These are phyloP conservation scores for Crotalus adamanteus DNA, from an alignment of 2,797 vertebrate genomes.

Conservation along the genomic window DNA sequence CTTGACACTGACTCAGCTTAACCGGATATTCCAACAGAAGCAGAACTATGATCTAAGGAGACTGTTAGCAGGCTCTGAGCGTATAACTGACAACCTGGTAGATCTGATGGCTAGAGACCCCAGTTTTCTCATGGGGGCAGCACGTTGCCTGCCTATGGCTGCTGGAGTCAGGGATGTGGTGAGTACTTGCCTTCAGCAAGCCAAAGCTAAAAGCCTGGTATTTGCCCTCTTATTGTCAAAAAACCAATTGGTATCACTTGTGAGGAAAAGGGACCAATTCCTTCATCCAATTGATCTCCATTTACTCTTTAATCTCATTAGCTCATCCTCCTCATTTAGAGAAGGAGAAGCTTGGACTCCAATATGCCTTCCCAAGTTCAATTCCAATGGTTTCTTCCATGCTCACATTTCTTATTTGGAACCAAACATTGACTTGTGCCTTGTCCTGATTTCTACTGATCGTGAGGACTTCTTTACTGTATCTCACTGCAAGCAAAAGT, in stretches of 20 bases:
- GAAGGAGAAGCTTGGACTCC: constrained; percentile 98
- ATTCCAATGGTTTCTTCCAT: constrained; percentile 92
- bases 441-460: constrained; percentile 92
- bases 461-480: constrained; percentile 96
- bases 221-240: constrained; percentile 92
- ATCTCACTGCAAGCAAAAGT: constrained; percentile 91
- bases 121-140: constrained; percentile 89
- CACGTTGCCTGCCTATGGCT: constrained; percentile 87
- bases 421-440: constrained; percentile 85
- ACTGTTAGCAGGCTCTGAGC: constrained; percentile 90
- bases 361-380: constrained; percentile 96
- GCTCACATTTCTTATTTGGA: constrained; percentile 96
- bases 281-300: constrained; percentile 97
- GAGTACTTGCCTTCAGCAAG: constrained; percentile 87
- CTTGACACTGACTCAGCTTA: constrained; percentile 92
- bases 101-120: constrained; percentile 88
- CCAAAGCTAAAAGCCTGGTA: constrained; percentile 88
- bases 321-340: constrained; percentile 91
- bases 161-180: constrained; percentile 81
- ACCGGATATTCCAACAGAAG: constrained; percentile 93
- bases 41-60: constrained; percentile 97
- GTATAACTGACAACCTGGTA: constrained; percentile 91
- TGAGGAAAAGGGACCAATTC: constrained; percentile 93
- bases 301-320: constrained; percentile 93
- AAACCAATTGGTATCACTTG: constrained; percentile 88